These are phyloP conservation scores for Helicolenus hilgendorfi DNA, from an alignment of 2,797 vertebrate genomes.

Conservation along the genomic window DNA sequence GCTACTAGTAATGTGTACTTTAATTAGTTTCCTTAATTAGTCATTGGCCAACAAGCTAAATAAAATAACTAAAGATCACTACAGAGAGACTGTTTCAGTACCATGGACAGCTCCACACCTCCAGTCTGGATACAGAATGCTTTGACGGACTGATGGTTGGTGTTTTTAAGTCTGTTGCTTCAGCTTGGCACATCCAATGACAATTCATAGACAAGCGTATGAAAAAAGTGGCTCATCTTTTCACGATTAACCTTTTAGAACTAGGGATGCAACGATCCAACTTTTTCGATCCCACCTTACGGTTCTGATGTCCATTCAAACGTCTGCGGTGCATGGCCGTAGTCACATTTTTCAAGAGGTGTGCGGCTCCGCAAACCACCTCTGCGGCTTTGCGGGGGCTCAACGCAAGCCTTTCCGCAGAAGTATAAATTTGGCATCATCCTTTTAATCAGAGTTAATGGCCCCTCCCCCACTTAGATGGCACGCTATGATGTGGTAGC, in stretches of 20 bases:
- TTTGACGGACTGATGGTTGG: background rate
- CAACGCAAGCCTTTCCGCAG: background rate
- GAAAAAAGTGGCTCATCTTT: background rate
- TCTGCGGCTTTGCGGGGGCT: no score
- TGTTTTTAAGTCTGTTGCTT: background rate
- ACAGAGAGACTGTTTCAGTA: background rate
- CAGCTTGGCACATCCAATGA: background rate
- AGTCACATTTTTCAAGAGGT: no score
- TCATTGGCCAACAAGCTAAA: background rate
- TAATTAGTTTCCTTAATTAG: background rate
- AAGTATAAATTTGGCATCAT: background rate
- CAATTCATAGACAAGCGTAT: background rate
- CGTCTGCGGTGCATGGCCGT: no score
- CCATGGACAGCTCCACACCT: background rate
- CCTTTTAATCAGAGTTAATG: slow-evolving; percentile 26
- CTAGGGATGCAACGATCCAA: no score
- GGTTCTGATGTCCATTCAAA: no score
- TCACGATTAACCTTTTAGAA: background rate
- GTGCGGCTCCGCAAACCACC: no score
- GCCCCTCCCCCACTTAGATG: background rate
- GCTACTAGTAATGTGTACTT: background rate
- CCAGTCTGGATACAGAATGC: no score
- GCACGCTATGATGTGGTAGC: slow-evolving; percentile 12
- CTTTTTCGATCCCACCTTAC: no score
- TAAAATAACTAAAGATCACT: background rate